These are phyloP conservation scores for Eulemur mongoz DNA, from an alignment of 2,797 vertebrate genomes.

Conservation along the genomic window DNA sequence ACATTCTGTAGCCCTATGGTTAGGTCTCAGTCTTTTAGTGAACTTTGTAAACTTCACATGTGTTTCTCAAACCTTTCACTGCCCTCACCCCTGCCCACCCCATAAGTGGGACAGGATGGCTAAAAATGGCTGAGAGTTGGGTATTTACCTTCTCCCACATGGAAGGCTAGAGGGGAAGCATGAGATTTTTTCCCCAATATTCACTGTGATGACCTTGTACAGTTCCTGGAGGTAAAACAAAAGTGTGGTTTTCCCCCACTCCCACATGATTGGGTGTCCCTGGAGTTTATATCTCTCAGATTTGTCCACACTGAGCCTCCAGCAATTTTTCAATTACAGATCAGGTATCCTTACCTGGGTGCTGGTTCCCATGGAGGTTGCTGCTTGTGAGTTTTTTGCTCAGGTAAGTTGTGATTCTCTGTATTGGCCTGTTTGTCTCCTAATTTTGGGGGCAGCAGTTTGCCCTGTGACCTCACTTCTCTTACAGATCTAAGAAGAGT, in stretches of 20 bases:
- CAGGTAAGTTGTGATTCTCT: not conserved
- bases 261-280: not conserved
- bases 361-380: not conserved
- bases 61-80: not conserved
- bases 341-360: not conserved
- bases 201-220: not conserved
- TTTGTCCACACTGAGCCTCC: not conserved
- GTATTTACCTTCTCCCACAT: not conserved
- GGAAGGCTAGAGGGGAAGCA: not conserved
- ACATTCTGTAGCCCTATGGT: not conserved
- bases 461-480: not conserved
- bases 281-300: not conserved
- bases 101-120: not conserved
- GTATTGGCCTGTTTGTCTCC: not conserved
- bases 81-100: not conserved
- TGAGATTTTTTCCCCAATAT: not conserved
- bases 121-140: not conserved
- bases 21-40: not conserved
- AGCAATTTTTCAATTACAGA: not conserved
- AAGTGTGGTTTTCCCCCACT: not conserved
- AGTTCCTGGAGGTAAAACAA: not conserved
- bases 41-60: not conserved
- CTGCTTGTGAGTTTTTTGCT: not conserved
- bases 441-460: not conserved
- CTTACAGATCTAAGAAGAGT: not conserved